Conservation (phyloP, 2,888 invertebrate genomes). For the Bembecia ichneumoniformis region DNA sequence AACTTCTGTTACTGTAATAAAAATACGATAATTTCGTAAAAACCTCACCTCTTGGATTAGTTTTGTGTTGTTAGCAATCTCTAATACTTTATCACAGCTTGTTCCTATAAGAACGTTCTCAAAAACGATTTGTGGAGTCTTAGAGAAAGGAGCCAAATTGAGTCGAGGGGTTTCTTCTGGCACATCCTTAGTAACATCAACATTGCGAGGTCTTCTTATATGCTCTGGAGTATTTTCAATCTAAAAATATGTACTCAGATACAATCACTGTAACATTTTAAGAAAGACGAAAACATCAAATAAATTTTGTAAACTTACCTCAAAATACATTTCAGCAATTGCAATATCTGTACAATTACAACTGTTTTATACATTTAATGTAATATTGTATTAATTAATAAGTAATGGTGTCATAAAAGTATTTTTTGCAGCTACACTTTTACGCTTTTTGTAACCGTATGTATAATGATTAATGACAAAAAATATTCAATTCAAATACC, state of each 20-base stretch:
- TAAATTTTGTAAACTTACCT: constrained; percentile 23
- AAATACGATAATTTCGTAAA: too few relatives aligned
- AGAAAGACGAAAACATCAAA: constrained; percentile 1
- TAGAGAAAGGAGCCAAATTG: constrained; percentile 77
- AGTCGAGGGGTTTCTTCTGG: constrained; percentile 63
- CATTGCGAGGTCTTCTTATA: constrained; percentile 40
- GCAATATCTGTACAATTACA: neutral
- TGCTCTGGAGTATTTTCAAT: constrained; percentile 66
- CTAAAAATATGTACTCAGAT: constrained; percentile 30
- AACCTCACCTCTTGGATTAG: constrained; percentile 45
- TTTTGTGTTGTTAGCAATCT: constrained; percentile 72
- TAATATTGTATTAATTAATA: too few relatives aligned
- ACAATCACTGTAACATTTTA: too few relatives aligned
- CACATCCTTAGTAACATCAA: constrained; percentile 31
- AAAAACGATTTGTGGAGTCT: constrained; percentile 77
- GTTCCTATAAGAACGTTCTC: constrained; percentile 75
- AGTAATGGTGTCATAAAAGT: too few relatives aligned
- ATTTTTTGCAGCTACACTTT: too few relatives aligned
- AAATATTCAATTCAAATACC: too few relatives aligned
- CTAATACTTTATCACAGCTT: constrained; percentile 64
- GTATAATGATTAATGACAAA: too few relatives aligned
- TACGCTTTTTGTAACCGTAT: too few relatives aligned
- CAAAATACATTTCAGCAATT: constrained; percentile 36
- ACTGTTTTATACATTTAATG: too few relatives aligned
- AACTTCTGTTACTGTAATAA: too few relatives aligned